Percentiles rank a stretch among this genome's conserved stretches.
Conservation (phyloP, 2,888 invertebrate species). For the Epirrhoe tristata region DNA sequence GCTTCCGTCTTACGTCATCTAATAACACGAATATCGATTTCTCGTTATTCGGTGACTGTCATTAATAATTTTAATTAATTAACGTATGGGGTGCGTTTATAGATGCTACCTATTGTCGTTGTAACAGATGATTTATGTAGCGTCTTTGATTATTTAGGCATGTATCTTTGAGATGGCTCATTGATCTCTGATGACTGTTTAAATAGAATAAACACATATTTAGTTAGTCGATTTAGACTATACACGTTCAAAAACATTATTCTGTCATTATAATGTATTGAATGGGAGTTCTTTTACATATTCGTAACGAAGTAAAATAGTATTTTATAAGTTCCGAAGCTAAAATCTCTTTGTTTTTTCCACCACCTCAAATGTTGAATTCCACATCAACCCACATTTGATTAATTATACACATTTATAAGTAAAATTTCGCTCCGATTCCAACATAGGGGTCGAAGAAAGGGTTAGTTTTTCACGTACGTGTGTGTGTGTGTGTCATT, state of each 20-base stretch:
- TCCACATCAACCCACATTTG: conserved; percentile 52
- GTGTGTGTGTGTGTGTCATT: conserved; percentile 67
- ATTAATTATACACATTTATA: conserved; percentile 84
- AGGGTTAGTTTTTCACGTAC: conserved; percentile 67
- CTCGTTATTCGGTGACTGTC: conserved; percentile 75
- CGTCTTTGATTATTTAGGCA: conserved; percentile 35
- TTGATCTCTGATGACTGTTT: conserved; percentile 75
- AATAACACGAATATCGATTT: conserved; percentile 67
- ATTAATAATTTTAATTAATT: conserved; percentile 84
- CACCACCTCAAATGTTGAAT: conserved; percentile 34
- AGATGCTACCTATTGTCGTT: conserved; percentile 45
- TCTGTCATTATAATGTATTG: not conserved
- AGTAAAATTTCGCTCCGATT: conserved; percentile 71
- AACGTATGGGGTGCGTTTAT: conserved; percentile 50
- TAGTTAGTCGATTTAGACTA: not conserved
- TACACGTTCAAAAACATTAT: not conserved
- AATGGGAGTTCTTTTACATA: conserved; percentile 1
- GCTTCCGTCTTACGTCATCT: conserved; percentile 35
- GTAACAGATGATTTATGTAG: conserved; percentile 75
- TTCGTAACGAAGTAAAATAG: conserved; percentile 17
- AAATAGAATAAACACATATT: conserved; percentile 8
- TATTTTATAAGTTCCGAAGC: conserved; percentile 27
- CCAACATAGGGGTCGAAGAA: conserved; percentile 69
- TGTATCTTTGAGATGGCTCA: conserved; percentile 63
- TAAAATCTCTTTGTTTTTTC: conserved; percentile 41